Evolutionary conservation across 2,113 vertebrate genomes (phyloP), one percentile per base, ranked within the genome.

Genomic region (Corythoichthys haematopterus): DNA sequence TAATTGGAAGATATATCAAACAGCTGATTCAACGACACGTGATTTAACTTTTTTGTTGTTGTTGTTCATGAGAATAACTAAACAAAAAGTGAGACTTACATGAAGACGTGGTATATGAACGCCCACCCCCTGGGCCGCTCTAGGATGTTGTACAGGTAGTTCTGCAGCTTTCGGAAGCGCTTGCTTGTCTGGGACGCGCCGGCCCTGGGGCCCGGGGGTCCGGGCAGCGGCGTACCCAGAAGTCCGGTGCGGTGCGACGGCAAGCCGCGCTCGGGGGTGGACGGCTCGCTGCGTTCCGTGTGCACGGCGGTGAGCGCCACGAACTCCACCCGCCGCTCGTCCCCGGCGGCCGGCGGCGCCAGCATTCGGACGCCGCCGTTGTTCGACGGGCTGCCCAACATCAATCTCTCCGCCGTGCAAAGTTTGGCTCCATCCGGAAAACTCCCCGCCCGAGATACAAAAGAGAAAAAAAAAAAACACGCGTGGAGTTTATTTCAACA

Each of bases 61-160:
- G 4, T 55, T 55, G 3, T 55, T 33, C 0, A 13, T 20, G 2
- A 10, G 10, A 12, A 56, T 7, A 33, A 56, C 3, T 8, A n/a
- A 56, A 33, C 4, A 46, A 13, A 45, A 65, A 60, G 48, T 43
- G 20, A 5, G 50, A 92, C 94, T 97, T 80, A 97, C 95, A 96
- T 95, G 91, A 96, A 97, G 8, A 88, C 94, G 66, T 97, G 95
- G 81, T 96, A 97, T 87, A 95, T 86, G 90, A 96, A 96, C 4
- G 94, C 94, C 92, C 94, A 96, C 83, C 94, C 94, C 75, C 94
- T 85, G 16, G 95, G 95, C 85, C 95, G 89, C 69, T 96, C 95
- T 80, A 96, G 91, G 81, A 97, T 93, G 88, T 97, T 96, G 92
- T 96, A 97, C 72, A 97, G 84, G 76, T 82, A 95, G 84, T 96